These are phyloP conservation scores for Cydia strobilella DNA, from an alignment of 1,140 invertebrate species.

Conservation along the genomic window DNA sequence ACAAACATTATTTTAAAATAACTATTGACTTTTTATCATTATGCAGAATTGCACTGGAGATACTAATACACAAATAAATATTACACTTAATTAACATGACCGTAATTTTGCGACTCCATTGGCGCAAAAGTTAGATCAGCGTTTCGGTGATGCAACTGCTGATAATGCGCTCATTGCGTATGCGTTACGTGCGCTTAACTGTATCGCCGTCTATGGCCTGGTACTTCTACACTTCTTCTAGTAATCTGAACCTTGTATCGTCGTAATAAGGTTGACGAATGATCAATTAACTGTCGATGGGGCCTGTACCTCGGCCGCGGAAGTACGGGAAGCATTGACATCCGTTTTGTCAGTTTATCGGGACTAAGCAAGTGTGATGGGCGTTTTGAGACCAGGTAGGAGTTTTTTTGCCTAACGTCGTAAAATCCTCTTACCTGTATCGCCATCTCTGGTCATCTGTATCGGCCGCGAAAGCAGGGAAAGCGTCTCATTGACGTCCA, in stretches of 20 bases:
- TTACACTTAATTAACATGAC: no score
- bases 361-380: background rate
- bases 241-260: background rate
- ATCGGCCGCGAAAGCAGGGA: no score
- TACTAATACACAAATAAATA: no score
- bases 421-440: no score
- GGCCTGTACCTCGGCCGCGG: constrained; percentile 38
- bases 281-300: constrained; percentile 30
- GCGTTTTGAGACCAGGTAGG: constrained; percentile 15
- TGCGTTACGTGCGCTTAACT: constrained; percentile 63
- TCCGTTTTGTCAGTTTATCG: constrained; percentile 2
- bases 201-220: constrained; percentile 58
- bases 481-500: no score
- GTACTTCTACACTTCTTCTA: constrained; percentile 40
- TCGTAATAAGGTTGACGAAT: background rate
- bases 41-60: no score
- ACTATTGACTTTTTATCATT: no score
- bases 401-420: no score
- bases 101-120: constrained; percentile 31
- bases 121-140: constrained; percentile 32
- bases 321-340: constrained; percentile 41
- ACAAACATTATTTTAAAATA: no score
- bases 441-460: no score
- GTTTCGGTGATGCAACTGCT: constrained; percentile 58
- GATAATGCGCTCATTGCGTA: constrained; percentile 65